Evolutionary conservation across 1,140 invertebrate genomes (phyloP).

Genomic region (Brachionus plicatilis): DNA sequence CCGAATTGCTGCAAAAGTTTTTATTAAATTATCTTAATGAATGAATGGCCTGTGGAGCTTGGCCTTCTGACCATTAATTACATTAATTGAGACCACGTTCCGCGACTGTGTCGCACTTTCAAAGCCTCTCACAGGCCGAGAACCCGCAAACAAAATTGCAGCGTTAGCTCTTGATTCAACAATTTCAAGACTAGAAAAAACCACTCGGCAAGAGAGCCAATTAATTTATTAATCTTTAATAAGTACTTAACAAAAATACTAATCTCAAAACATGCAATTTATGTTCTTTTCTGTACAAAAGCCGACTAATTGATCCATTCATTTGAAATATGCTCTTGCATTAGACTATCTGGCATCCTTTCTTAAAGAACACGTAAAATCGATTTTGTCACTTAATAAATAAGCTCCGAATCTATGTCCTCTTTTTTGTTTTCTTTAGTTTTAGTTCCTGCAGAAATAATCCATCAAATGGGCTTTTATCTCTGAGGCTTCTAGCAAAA

Average conservation of each 20-base stretch:
- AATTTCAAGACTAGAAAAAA: not conserved
- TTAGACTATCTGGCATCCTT: slow-evolving; percentile 1
- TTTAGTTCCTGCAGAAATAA: not conserved
- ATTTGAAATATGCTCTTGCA: not conserved
- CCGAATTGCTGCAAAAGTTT: not conserved
- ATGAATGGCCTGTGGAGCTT: not conserved
- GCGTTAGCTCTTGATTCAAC: no score
- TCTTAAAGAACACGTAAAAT: slow-evolving; percentile 7
- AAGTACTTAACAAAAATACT: slow-evolving; percentile 5
- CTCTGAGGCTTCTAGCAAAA: not conserved
- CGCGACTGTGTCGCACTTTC: not conserved
- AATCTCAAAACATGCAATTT: not conserved
- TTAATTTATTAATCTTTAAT: slow-evolving; percentile 9
- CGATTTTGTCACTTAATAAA: not conserved
- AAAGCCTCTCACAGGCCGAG: not conserved
- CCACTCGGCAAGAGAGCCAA: not conserved
- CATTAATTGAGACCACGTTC: not conserved
- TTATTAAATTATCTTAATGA: not conserved
- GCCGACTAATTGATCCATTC: not conserved
- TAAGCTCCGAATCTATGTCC: not conserved
- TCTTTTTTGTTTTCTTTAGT: not conserved
- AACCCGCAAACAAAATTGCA: not conserved
- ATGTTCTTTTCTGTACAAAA: not conserved
- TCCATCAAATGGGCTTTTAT: not conserved
- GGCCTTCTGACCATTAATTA: not conserved